Evolutionary conservation across 2,797 vertebrate species (phyloP).

Genomic region (Hybognathus amarus): DNA sequence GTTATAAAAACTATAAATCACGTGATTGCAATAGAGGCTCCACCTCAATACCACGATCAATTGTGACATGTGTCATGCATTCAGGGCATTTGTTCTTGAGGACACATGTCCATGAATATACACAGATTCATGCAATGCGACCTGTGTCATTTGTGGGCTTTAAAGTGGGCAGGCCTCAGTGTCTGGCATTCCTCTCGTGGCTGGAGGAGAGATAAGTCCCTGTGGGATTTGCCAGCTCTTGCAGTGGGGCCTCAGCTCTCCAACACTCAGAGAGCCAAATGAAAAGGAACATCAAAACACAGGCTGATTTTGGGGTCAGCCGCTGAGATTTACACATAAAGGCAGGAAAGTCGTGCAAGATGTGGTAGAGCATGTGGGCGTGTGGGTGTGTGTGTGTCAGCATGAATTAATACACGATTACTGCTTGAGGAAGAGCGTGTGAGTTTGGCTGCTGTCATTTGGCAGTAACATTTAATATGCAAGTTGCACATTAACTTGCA

Average conservation of each 20-base stretch:
- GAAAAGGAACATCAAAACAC: constrained; percentile 42
- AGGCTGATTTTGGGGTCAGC: constrained; percentile 16
- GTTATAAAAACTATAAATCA: neutral
- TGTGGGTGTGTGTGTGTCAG: constrained; percentile 41
- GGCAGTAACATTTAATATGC: constrained; percentile 25
- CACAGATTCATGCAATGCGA: constrained; percentile 40
- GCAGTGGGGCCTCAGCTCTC: constrained; percentile 57
- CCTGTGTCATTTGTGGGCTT: constrained; percentile 52
- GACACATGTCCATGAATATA: constrained; percentile 44
- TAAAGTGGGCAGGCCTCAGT: constrained; percentile 48
- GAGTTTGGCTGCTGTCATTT: constrained; percentile 36
- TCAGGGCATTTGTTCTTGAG: neutral
- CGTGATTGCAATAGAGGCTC: neutral
- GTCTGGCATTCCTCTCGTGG: constrained; percentile 70
- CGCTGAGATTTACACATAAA: constrained; percentile 44
- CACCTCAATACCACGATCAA: neutral
- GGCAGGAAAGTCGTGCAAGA: constrained; percentile 33
- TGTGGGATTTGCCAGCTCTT: constrained; percentile 66
- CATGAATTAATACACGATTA: constrained; percentile 39
- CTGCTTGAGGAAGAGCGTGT: constrained; percentile 50
- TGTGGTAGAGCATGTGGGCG: constrained; percentile 37
- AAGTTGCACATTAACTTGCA: constrained; percentile 11
- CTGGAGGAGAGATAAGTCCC: constrained; percentile 70
- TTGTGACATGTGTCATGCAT: constrained; percentile 37
- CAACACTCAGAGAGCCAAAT: constrained; percentile 31